Evolutionary conservation across 2,113 vertebrate species (phyloP).

Genomic region (Tragelaphus buxtoni): DNA sequence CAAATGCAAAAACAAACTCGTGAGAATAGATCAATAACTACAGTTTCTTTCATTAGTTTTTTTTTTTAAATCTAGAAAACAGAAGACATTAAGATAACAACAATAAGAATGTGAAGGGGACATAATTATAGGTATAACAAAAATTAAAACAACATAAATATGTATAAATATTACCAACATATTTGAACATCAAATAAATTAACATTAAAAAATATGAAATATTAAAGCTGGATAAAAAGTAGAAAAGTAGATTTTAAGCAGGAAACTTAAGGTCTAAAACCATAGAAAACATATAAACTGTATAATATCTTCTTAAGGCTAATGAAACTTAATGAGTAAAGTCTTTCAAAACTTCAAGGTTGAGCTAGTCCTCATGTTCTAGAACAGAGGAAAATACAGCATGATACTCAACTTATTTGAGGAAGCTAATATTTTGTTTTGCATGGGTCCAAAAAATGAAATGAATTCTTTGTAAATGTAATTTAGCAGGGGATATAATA

Average conservation of each 20-base stretch:
- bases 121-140: background rate
- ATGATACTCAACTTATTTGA: background rate
- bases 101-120: background rate
- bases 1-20: background rate
- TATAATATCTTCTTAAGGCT: background rate
- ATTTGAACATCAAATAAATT: background rate
- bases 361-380: background rate
- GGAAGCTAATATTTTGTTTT: background rate
- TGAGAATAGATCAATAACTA: background rate
- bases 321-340: background rate
- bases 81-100: background rate
- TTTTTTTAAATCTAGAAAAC: background rate
- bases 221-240: background rate
- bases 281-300: background rate
- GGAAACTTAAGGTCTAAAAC: background rate
- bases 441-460: background rate
- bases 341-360: background rate
- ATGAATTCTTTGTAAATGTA: background rate
- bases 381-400: background rate
- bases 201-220: background rate
- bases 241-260: background rate
- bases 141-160: background rate
- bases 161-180: background rate
- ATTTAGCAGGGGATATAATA: background rate
- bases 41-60: background rate